Evolutionary conservation across 2,797 vertebrate species (phyloP), one percentile per base, ranked within the genome.

Genomic region (Hybognathus amarus): DNA sequence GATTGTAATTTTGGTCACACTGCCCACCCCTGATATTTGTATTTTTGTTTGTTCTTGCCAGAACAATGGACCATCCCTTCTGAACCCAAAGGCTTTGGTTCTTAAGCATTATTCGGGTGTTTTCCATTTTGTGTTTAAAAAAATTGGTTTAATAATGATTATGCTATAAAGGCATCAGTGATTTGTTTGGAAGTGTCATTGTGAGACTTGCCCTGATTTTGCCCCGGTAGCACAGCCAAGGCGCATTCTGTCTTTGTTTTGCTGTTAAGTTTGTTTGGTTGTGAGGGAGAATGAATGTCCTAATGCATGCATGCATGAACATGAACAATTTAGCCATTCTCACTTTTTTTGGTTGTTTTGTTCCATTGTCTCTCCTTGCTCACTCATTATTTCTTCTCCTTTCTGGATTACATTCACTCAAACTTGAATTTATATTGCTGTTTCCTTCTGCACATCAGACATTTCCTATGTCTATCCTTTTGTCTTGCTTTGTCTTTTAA

Each of bases 221-320:
- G 82, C 27, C 52, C 52, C 22, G 64, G 50, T 24, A n/a, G 63
- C 74, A 36, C 22, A 36, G 66, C 66, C 67, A 63, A 69, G 45
- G 64, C 24, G 20, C 59, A 61, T 74, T 68, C 42, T 76, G 70
- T 24, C 76, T 52, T 79, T 79, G 47, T 83, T 79, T 68, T 71
- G 52, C 42, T 67, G 64, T 81, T 66, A 70, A 78, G 71, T 69
- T 87, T 83, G 83, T 80, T 86, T 87, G 87, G 69, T 80, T 17
- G 84, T 85, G 85, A 81, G 59, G 40, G 75, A 82, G 78, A 80
- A 84, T 82, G 61, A 70, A 66, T 86, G 68, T 76, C 33, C 69
- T 73, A 71, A 83, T 77, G 86, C 88, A 79, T 89, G 87, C 82
- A 50, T 89, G 87, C 82, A 50, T 87, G 87, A 77, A 83, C 85